Base-by-base conservation (phyloP, 2,888 invertebrate genomes). In the Proisotoma minuta region DNA sequence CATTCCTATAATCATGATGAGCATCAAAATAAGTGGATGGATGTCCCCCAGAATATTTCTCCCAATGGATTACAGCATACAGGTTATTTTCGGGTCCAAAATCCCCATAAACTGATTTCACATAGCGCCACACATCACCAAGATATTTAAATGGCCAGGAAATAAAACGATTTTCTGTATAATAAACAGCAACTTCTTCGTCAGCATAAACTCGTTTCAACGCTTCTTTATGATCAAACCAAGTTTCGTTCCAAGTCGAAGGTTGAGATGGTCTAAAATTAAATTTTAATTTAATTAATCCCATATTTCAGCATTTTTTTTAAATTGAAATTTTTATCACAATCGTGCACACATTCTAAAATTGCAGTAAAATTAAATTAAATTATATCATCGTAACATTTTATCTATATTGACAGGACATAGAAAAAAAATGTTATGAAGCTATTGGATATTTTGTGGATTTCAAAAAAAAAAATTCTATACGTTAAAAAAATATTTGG, bases 121-220 rank as follows among this genome's bases (percentile, higher is more conserved):
- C 47, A 39, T 69, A 69, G 12, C 66, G 49, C 68, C 68, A 69
- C 2, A 66, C 57, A 28, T 66, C 59, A n/a, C 64, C 63, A 0
- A 69, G 50, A 24, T 63, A 69, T 18, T 61, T 27, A 2, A 47
- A 23, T 1, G 62, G 59, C 69, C 69, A 66, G n/a, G 54, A 40
- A 12, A 64, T 47, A 3, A 40, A 18, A 39, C 43, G 39, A 23
- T 62, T 54, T 2, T 39, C 4, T 23, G 66, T 64, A 51, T 57
- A 62, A 43, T 69, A 69, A 29, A 64, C 12, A 5, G 66, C 58
- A 5, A 66, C 54, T 28, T 69, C 69, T 18, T 57, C 56, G 39
- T 69, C 69, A 1, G 64, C 43, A 26, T 48, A 66, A 1, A 69
- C 57, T 12, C 29, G 54, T 12, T 57, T 56, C 15, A 69, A 26